Conservation (phyloP, 1,140 invertebrate genomes). For the Cecropterus lyciades region DNA sequence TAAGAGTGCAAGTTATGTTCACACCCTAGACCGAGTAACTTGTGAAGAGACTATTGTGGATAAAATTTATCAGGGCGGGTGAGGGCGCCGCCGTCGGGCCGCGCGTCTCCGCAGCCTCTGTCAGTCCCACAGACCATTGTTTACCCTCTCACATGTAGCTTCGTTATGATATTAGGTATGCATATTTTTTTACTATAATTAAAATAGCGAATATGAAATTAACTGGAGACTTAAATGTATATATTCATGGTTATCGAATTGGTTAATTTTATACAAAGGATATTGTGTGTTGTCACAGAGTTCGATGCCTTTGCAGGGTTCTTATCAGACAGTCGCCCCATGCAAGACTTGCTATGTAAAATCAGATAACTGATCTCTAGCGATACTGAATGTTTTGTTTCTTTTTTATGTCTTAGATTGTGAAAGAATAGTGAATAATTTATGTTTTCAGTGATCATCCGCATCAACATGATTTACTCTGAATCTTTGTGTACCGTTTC, state of each 20-base stretch:
- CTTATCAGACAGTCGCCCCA: constrained; percentile 55
- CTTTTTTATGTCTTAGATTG: constrained; percentile 53
- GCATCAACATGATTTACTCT: constrained; percentile 62
- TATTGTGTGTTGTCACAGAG: constrained; percentile 73
- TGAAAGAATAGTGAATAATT: constrained; percentile 61
- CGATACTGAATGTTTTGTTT: constrained; percentile 63
- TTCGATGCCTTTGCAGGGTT: constrained; percentile 66
- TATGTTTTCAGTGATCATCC: constrained; percentile 64
- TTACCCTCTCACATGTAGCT: constrained; percentile 78
- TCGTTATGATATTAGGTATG: constrained; percentile 81
- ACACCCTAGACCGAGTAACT: constrained; percentile 80
- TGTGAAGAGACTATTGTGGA: constrained; percentile 81
- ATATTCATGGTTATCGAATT: constrained; percentile 80
- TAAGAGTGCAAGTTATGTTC: constrained; percentile 83
- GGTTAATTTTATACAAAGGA: constrained; percentile 82
- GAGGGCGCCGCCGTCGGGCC: constrained; percentile 35
- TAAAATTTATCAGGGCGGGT: constrained; percentile 66
- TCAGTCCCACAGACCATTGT: constrained; percentile 64
- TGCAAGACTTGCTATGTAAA: constrained; percentile 54
- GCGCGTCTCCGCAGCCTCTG: constrained; percentile 38
- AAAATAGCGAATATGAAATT: constrained; percentile 73
- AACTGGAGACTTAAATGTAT: constrained; percentile 75
- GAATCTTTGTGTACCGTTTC: constrained; percentile 76
- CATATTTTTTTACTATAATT: constrained; percentile 83
- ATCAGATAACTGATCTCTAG: constrained; percentile 75